Percentiles rank a stretch among this genome's conserved stretches.
Conservation (phyloP, 2,113 vertebrate genomes). For the Oreochromis niloticus region DNA sequence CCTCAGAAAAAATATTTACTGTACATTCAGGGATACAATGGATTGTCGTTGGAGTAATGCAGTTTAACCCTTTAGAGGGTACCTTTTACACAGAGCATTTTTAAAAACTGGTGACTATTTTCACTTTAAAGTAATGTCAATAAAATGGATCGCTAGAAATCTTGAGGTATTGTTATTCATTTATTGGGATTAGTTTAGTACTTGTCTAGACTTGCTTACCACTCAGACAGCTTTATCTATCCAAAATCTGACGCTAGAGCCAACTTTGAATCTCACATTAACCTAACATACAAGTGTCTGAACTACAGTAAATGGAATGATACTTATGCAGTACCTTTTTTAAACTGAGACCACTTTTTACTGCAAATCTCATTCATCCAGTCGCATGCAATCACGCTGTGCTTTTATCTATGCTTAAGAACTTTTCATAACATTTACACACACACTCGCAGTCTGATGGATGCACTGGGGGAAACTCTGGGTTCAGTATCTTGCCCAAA, state of each 20-base stretch:
- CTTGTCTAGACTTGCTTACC: not conserved
- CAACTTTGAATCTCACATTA: not conserved
- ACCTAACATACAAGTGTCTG: not conserved
- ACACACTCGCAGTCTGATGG: not conserved
- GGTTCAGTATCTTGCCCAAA: not conserved
- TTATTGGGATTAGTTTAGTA: not conserved
- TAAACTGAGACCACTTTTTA: not conserved
- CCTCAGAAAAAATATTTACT: not conserved
- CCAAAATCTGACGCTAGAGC: not conserved
- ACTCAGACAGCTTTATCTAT: not conserved
- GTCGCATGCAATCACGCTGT: not conserved
- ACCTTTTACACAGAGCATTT: not conserved
- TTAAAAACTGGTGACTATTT: not conserved
- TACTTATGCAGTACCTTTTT: not conserved
- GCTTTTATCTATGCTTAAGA: not conserved
- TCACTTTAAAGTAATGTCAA: not conserved
- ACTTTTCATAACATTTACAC: not conserved
- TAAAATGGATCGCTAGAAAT: not conserved
- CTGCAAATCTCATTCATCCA: not conserved
- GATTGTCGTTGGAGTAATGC: not conserved
- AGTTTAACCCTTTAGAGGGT: not conserved
- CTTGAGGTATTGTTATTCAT: not conserved
- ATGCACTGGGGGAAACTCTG: not conserved
- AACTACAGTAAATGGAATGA: not conserved
- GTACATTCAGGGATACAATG: not conserved